These are phyloP conservation scores for Rhincodon typus DNA, from an alignment of 2,797 vertebrate species.

Conservation along the genomic window DNA sequence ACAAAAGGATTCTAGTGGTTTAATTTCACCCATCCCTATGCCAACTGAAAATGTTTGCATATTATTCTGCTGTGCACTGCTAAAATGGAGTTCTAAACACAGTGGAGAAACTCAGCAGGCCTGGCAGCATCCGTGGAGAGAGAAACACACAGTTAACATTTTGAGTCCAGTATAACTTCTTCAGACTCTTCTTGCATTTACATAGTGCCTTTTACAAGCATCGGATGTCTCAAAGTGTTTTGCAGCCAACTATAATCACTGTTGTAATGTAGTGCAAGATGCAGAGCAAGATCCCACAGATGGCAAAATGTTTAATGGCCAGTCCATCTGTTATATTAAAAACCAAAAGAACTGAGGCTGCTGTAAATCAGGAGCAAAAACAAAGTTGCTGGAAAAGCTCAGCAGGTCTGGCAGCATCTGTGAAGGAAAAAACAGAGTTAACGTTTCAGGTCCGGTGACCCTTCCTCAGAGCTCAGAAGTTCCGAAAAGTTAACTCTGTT, in stretches of 20 bases:
- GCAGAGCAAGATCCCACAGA: background rate
- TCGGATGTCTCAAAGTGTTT: background rate
- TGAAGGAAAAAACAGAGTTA: too few relatives aligned
- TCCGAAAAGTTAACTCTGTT: too few relatives aligned
- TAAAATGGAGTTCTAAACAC: background rate
- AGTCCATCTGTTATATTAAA: background rate
- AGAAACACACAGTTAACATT: too few relatives aligned
- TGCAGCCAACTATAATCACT: background rate
- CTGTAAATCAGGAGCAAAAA: too few relatives aligned
- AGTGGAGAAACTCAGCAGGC: too few relatives aligned
- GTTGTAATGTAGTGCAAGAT: background rate
- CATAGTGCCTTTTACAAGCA: background rate
- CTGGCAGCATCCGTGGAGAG: too few relatives aligned
- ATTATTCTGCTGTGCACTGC: background rate
- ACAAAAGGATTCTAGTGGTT: background rate
- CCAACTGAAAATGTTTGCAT: background rate
- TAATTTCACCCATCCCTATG: background rate
- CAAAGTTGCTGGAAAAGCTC: too few relatives aligned
- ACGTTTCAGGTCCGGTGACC: too few relatives aligned
- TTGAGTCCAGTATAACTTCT: too few relatives aligned
- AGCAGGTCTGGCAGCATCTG: too few relatives aligned
- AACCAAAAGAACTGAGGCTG: too few relatives aligned
- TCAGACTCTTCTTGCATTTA: background rate
- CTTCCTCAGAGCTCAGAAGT: too few relatives aligned
- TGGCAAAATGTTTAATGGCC: background rate